Evolutionary conservation across 2,113 vertebrate species (phyloP).

Genomic region (Talpa occidentalis): DNA sequence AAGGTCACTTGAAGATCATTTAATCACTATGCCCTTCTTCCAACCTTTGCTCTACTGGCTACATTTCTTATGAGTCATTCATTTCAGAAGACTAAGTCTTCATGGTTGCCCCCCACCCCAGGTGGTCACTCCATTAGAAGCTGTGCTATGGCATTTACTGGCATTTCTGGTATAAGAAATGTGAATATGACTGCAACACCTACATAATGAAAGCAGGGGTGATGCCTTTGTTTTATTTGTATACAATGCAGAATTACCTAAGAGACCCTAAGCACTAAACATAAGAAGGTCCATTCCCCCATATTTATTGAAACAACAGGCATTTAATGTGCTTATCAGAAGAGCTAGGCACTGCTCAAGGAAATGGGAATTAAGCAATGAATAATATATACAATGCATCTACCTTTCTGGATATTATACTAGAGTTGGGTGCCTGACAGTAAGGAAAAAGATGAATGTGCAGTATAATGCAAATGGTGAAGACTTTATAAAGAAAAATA

Average conservation of each 20-base stretch:
- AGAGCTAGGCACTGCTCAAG: background rate
- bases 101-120: background rate
- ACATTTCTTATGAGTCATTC: background rate
- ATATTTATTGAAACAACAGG: background rate
- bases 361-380: background rate
- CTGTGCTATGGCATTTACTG: background rate
- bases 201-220: background rate
- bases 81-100: background rate
- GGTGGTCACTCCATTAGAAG: background rate
- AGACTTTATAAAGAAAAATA: background rate
- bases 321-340: background rate
- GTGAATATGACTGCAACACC: background rate
- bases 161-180: background rate
- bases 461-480: background rate
- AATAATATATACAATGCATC: background rate
- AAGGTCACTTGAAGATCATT: conserved; percentile 2
- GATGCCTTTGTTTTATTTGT: background rate
- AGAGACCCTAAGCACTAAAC: background rate
- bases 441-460: background rate
- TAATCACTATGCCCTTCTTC: background rate
- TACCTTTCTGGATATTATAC: background rate
- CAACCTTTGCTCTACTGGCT: background rate
- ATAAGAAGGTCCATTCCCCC: background rate
- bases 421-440: background rate
- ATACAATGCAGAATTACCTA: background rate